A percentile compares a stretch with the other conserved stretches of the same genome.
phyloP scores from a whole-genome alignment of 2,888 invertebrate genomes.

The Oasisia sp. region DNA sequence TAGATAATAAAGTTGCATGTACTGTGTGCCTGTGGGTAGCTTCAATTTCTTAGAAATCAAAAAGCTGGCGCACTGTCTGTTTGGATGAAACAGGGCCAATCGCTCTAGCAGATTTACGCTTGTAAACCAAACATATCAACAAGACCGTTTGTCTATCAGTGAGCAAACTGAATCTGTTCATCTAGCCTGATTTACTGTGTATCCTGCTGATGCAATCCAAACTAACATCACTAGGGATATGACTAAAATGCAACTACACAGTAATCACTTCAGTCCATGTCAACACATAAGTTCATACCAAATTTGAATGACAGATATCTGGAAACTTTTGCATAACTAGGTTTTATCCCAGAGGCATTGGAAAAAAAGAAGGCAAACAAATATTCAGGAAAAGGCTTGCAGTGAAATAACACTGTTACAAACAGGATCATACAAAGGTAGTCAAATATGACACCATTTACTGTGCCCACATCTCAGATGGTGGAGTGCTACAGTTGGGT shows the following conservation, averaged over 20 bases:
- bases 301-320: not conserved
- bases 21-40: not conserved
- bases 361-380: not conserved
- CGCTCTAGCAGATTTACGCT: not conserved
- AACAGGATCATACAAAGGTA: not conserved
- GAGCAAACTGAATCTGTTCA: not conserved
- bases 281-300: not conserved
- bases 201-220: not conserved
- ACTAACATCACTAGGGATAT: not conserved
- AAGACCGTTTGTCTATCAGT: not conserved
- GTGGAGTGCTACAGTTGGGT: not conserved
- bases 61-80: not conserved
- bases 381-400: not conserved
- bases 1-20: not conserved
- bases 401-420: not conserved
- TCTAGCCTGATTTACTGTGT: not conserved
- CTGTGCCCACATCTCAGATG: not conserved
- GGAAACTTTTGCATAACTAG: not conserved
- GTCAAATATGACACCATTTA: not conserved
- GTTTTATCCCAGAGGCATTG: not conserved
- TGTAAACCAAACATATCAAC: not conserved
- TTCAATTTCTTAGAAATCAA: not conserved
- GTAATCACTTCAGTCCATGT: not conserved
- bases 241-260: not conserved
- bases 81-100: not conserved